These are phyloP conservation scores for Luidia sarsii DNA, from an alignment of 53 echinoderm and acorn worm species.

Conservation along the genomic window DNA sequence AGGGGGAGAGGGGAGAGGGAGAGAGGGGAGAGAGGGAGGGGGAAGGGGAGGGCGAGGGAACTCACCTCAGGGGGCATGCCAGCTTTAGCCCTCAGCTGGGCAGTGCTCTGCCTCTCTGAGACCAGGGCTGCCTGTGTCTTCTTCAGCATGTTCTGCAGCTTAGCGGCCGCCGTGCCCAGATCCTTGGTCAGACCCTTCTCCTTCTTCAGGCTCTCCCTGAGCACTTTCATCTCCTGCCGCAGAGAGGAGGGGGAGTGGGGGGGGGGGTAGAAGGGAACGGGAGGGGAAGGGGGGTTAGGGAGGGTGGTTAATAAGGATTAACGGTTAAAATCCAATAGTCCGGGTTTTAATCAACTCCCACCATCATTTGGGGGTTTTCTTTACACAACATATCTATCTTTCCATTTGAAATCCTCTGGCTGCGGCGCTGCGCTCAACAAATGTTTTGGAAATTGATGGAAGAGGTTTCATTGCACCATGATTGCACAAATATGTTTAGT, in stretches of 20 bases:
- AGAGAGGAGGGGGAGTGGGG: constrained; percentile 11
- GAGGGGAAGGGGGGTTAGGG: not conserved
- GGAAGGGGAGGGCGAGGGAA: not conserved
- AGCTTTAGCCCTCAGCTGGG: constrained; percentile 47
- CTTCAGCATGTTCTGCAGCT: constrained; percentile 92
- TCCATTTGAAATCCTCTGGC: too few relatives aligned
- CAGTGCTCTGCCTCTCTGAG: constrained; percentile 50
- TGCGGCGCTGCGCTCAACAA: too few relatives aligned
- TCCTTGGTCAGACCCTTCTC: constrained; percentile 87
- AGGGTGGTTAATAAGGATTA: not conserved
- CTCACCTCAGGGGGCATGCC: constrained; percentile 61
- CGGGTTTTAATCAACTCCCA: too few relatives aligned
- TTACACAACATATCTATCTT: too few relatives aligned
- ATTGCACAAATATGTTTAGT: too few relatives aligned
- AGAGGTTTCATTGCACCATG: too few relatives aligned
- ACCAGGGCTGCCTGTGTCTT: constrained; percentile 75
- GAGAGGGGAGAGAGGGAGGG: too few relatives aligned
- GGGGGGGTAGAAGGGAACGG: too few relatives aligned
- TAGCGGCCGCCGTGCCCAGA: constrained; percentile 87
- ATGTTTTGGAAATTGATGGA: too few relatives aligned
- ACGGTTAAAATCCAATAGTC: not conserved
- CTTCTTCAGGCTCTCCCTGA: constrained; percentile 71
- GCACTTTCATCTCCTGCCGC: constrained; percentile 65
- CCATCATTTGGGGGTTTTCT: too few relatives aligned
- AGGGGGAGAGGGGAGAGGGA: not conserved